Conservation (phyloP, 2,888 invertebrate species). For the Synanthedon formicaeformis region DNA sequence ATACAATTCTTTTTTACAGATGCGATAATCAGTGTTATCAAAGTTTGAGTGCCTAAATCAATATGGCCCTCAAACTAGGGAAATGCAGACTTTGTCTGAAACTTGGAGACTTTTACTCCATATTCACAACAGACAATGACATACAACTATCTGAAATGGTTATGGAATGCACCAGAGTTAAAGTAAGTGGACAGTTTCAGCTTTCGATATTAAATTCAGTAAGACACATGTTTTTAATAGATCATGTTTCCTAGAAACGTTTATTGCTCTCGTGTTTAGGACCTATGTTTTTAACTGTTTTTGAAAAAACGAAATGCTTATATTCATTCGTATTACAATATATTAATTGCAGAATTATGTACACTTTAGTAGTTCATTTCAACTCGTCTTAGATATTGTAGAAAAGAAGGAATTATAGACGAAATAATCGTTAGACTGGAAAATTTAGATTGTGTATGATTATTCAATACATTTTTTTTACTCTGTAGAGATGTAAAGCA, state of each 20-base stretch:
- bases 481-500: no score
- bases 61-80: slow-evolving; percentile 67
- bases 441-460: no score
- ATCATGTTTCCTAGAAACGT: not conserved
- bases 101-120: slow-evolving; percentile 66
- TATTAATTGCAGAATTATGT: no score
- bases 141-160: slow-evolving; percentile 64
- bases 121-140: slow-evolving; percentile 62
- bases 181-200: slow-evolving; percentile 28
- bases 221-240: not conserved
- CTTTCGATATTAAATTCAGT: not conserved
- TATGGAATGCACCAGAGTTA: slow-evolving; percentile 62
- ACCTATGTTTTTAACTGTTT: no score
- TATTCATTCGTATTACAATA: no score
- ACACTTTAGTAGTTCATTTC: no score
- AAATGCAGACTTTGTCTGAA: slow-evolving; percentile 69
- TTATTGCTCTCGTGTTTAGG: no score
- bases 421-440: no score
- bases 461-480: no score
- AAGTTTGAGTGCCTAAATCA: slow-evolving; percentile 53
- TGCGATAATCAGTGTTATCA: slow-evolving; percentile 42
- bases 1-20: slow-evolving; percentile 14
- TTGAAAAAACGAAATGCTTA: no score
- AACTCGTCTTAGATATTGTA: no score
- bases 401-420: no score